Conservation (phyloP, 30 jellyfish, hydroid and myxozoan species). For the Chironex yamaguchii region DNA sequence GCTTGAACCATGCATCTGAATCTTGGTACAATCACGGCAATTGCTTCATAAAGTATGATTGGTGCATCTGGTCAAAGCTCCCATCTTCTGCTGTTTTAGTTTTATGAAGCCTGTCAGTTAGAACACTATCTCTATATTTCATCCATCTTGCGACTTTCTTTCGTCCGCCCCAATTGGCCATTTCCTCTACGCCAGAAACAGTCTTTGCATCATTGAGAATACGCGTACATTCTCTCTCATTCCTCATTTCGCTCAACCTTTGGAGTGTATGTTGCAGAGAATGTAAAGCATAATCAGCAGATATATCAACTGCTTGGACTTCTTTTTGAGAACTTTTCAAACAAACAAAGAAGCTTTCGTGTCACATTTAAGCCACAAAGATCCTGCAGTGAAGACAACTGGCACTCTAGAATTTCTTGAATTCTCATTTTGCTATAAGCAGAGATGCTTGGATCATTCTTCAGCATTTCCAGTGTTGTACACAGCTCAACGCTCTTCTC, state of each 20-base stretch:
- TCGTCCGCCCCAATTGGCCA: no score
- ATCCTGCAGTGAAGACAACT: conserved; percentile 60
- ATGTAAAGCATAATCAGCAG: conserved; percentile 58
- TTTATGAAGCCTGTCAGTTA: conserved; percentile 12
- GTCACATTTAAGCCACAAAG: conserved; percentile 57
- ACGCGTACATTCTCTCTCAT: conserved; percentile 62
- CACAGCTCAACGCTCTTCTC: conserved; percentile 27
- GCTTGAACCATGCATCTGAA: conserved; percentile 7
- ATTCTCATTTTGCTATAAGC: conserved; percentile 32
- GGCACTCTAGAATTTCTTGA: conserved; percentile 54
- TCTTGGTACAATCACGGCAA: conserved; percentile 34
- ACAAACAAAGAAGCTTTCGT: conserved; percentile 37
- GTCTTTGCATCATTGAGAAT: conserved; percentile 50
- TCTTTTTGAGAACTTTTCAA: conserved; percentile 38
- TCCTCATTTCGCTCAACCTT: conserved; percentile 44
- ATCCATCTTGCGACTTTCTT: no score
- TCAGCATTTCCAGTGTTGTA: conserved; percentile 21
- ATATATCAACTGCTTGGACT: conserved; percentile 46
- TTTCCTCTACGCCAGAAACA: conserved; percentile 9
- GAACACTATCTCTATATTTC: background rate
- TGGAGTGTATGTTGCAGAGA: conserved; percentile 45
- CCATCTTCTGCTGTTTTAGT: background rate
- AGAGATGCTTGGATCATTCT: conserved; percentile 31
- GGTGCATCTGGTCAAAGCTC: conserved; percentile 49
- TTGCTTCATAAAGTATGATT: conserved; percentile 44